Percentiles rank a stretch among this genome's conserved stretches.
Conservation (phyloP, 2,888 invertebrate species). For the Leptogaster cylindrica region DNA sequence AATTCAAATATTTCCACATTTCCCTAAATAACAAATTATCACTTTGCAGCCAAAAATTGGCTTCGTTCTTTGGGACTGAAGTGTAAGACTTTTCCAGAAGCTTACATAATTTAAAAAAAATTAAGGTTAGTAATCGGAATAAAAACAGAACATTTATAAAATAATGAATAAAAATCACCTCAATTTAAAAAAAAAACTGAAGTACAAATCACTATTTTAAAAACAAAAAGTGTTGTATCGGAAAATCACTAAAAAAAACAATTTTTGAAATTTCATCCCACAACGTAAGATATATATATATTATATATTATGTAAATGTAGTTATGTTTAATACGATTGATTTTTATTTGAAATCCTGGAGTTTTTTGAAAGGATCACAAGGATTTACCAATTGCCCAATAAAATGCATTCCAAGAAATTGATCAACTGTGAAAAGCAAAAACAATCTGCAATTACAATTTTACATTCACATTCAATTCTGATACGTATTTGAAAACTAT, state of each 20-base stretch:
- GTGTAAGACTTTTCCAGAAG: background rate
- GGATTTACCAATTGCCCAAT: slow-evolving; percentile 6
- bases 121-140: no score
- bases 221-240: slow-evolving; percentile 4
- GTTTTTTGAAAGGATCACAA: background rate
- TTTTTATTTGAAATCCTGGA: background rate
- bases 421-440: slow-evolving; percentile 14
- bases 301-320: no score
- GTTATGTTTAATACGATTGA: slow-evolving; percentile 12
- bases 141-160: no score
- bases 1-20: slow-evolving; percentile 16
- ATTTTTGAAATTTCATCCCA: slow-evolving; percentile 9
- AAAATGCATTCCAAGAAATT: slow-evolving; percentile 18
- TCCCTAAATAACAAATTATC: slow-evolving; percentile 12
- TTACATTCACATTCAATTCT: background rate
- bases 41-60: slow-evolving; percentile 15
- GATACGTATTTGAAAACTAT: no score
- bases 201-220: no score
- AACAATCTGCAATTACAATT: slow-evolving; percentile 1
- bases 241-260: slow-evolving; percentile 33
- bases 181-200: slow-evolving; percentile 6
- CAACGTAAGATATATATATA: slow-evolving; percentile 43
- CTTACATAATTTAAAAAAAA: no score
- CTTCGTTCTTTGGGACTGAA: slow-evolving; percentile 22
- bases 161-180: background rate